Evolutionary conservation across 2,113 vertebrate species (phyloP).

Genomic region (Amblyopsis rosae): DNA sequence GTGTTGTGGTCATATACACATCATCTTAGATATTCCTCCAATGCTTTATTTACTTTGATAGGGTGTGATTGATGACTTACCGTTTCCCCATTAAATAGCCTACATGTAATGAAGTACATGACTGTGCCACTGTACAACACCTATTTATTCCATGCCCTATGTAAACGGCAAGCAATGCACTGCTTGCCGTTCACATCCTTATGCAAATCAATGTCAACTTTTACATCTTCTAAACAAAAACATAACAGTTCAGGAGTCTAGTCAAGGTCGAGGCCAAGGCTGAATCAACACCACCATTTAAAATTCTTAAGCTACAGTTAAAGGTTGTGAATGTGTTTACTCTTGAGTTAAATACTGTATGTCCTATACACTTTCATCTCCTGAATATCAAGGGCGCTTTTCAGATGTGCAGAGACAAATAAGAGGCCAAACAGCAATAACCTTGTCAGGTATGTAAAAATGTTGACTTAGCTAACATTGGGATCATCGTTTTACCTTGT

Average conservation of each 20-base stretch:
- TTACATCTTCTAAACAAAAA: slow-evolving; percentile 57
- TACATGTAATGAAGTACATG: slow-evolving; percentile 21
- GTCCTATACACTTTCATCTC: slow-evolving; percentile 59
- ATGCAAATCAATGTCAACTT: slow-evolving; percentile 51
- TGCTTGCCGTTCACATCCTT: slow-evolving; percentile 18
- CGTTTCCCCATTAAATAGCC: slow-evolving; percentile 12
- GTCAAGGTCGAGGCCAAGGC: slow-evolving; percentile 30
- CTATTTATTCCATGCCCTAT: slow-evolving; percentile 22
- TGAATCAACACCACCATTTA: slow-evolving; percentile 71
- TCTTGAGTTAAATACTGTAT: slow-evolving; percentile 46
- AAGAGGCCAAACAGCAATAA: slow-evolving; percentile 37
- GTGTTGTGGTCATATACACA: background rate
- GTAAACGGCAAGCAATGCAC: background rate
- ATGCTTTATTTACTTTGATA: background rate
- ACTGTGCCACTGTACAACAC: background rate
- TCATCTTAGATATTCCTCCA: slow-evolving; percentile 1
- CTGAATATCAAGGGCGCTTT: slow-evolving; percentile 67
- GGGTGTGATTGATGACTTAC: slow-evolving; percentile 12
- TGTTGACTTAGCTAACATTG: background rate
- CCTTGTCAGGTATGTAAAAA: slow-evolving; percentile 33
- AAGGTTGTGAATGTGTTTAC: slow-evolving; percentile 59
- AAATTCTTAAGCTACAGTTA: slow-evolving; percentile 57
- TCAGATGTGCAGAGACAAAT: slow-evolving; percentile 60
- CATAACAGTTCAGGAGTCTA: slow-evolving; percentile 44
- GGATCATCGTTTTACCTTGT: background rate